Percentiles rank a stretch among this genome's conserved stretches.
These are phyloP conservation scores for Prorops nasuta DNA, from an alignment of 1,140 invertebrate genomes.

Conservation along the genomic window DNA sequence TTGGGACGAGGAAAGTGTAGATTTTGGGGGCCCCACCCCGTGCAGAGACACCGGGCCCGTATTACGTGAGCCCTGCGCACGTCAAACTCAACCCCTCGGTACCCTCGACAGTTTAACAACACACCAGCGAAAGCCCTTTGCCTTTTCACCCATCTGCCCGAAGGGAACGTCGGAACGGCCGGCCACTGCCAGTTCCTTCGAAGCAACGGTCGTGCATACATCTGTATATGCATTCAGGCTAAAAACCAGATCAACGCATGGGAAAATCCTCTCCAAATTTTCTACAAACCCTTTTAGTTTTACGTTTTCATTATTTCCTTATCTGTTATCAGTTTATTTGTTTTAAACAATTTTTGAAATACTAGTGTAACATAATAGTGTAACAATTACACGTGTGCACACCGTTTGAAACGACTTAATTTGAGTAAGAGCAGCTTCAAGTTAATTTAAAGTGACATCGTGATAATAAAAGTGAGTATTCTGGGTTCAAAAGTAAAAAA, in stretches of 20 bases:
- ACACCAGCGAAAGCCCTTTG: slow-evolving; percentile 33
- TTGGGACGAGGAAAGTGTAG: slow-evolving; percentile 17
- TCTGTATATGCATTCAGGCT: too few species aligned
- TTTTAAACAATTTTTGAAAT: too few species aligned
- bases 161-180: slow-evolving; percentile 24
- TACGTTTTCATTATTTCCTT: neutral
- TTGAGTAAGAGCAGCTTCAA: too few species aligned
- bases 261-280: neutral
- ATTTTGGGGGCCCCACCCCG: slow-evolving; percentile 15
- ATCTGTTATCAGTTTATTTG: neutral
- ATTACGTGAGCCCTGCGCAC: slow-evolving; percentile 36
- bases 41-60: slow-evolving; percentile 34
- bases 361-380: too few species aligned
- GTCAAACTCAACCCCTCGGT: slow-evolving; percentile 42
- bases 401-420: too few species aligned
- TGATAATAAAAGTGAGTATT: too few species aligned
- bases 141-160: slow-evolving; percentile 46
- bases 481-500: too few species aligned
- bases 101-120: slow-evolving; percentile 3
- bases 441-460: too few species aligned
- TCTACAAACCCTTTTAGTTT: neutral
- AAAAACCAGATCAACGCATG: too few species aligned
- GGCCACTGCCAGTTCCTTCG: slow-evolving; percentile 35
- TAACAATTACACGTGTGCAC: too few species aligned
- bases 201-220: slow-evolving; percentile 36